These are phyloP conservation scores for Ciconia maguari DNA, from an alignment of 2,113 vertebrate genomes.

Conservation along the genomic window DNA sequence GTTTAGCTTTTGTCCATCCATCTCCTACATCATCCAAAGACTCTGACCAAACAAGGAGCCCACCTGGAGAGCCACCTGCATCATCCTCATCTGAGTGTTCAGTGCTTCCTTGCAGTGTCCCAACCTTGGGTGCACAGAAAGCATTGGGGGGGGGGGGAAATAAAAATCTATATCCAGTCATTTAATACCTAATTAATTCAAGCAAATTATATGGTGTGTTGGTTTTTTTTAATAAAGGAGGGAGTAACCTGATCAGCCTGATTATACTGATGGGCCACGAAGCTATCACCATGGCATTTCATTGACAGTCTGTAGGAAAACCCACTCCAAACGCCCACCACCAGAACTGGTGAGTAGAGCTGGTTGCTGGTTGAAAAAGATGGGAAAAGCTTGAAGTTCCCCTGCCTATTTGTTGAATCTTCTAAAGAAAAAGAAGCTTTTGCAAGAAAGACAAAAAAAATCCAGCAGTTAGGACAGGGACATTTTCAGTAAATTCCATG, in stretches of 20 bases:
- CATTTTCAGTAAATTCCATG: neutral
- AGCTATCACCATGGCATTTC: neutral
- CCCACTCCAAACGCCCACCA: neutral
- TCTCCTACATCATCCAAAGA: neutral
- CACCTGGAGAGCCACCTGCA: neutral
- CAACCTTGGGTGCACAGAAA: neutral
- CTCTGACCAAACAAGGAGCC: neutral
- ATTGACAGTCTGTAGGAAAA: neutral
- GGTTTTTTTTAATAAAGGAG: neutral
- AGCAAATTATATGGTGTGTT: no score
- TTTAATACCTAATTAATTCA: neutral
- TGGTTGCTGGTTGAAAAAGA: neutral
- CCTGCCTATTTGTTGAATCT: neutral
- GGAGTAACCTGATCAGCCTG: neutral
- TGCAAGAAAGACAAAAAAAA: neutral
- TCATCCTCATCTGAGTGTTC: neutral
- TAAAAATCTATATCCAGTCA: neutral
- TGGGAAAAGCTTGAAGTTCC: neutral
- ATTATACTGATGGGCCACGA: neutral
- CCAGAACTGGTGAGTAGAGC: neutral
- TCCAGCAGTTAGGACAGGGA: neutral
- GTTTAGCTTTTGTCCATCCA: neutral
- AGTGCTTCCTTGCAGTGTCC: neutral
- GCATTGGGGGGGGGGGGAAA: no score
- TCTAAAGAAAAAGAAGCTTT: neutral